Evolutionary conservation across 2,797 vertebrate genomes (phyloP), one percentile per base, ranked within the genome.

Genomic region (Ctenopoma kingsleyae): DNA sequence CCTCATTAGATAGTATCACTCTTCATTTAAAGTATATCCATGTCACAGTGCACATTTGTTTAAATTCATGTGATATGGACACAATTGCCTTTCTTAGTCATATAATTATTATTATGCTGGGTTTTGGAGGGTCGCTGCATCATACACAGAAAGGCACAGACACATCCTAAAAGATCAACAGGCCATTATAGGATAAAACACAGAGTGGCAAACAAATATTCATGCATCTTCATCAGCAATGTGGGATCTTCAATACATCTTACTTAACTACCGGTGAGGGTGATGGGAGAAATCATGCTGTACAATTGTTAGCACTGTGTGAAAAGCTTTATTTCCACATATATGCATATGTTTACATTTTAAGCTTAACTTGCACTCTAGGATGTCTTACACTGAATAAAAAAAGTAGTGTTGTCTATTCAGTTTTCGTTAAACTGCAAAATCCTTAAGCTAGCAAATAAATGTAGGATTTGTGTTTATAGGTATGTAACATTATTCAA

Each of bases 321-420:
- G 13, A 55, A 17, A 78, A 47, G 11, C 58, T 72, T 8, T 55
- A 68, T 69, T 61, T 60, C 54, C 58, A 67, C 60, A 58, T 62
- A 67, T 63, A 65, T 36, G 30, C 51, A 23, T 30, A 36, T 0
- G 58, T 74, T 65, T 65, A 72, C 51, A 72, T 75, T 57, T 49
- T 8, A 44, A 41, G 25, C 46, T 44, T 71, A 57, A 16, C 6
- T 62, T 32, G 43, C 25, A 16, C 32, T 71, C 15, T 12, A 23
- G 11, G 44, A 47, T 52, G 19, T 57, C 23, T 15, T 51, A 11
- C 38, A n/a, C 20, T 12, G 48, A 59, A 32, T 47, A 38, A 51
- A 20, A 6, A 47, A 44, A 40, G 9, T 30, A 16, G 7, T 23
- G 5, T 12, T n/a, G 12, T 57, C 52, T 41, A 36, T 22, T 38